Evolutionary conservation across 2,888 invertebrate genomes (phyloP).

Genomic region (Reticulitermes lucifugus): DNA sequence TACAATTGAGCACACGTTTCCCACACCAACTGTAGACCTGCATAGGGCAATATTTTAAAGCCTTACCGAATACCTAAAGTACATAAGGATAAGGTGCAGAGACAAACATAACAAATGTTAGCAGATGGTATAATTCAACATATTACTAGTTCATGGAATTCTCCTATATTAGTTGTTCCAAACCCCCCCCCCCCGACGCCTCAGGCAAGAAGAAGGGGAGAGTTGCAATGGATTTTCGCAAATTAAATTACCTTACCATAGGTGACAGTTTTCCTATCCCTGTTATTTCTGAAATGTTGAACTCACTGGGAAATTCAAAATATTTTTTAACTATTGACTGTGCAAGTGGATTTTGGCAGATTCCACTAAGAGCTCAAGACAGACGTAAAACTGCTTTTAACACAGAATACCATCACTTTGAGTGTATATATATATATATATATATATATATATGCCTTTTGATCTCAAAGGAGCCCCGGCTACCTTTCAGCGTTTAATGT

Average conservation of each 20-base stretch:
- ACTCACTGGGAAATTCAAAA: neutral
- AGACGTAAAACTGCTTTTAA: conserved; percentile 31
- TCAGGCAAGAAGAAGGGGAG: neutral
- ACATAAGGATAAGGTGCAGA: neutral
- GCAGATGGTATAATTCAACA: neutral
- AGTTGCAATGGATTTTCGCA: neutral
- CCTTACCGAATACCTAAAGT: neutral
- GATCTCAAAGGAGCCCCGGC: neutral
- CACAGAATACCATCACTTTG: conserved; percentile 1
- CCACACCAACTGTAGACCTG: no score
- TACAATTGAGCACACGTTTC: no score
- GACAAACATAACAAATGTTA: neutral
- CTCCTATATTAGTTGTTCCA: neutral
- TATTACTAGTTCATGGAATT: neutral
- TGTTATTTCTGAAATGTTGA: conserved; percentile 4
- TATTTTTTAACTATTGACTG: conserved; percentile 33
- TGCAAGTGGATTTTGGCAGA: conserved; percentile 34
- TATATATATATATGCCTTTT: no score
- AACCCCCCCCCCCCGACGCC: neutral
- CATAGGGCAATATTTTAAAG: neutral
- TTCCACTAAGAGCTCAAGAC: neutral
- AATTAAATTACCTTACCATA: neutral
- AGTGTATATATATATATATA: neutral
- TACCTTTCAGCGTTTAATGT: conserved; percentile 25
- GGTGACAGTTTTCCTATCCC: neutral